Evolutionary conservation across 1,140 invertebrate species (phyloP), one percentile per base, ranked within the genome.

Genomic region (Papilio glaucus): DNA sequence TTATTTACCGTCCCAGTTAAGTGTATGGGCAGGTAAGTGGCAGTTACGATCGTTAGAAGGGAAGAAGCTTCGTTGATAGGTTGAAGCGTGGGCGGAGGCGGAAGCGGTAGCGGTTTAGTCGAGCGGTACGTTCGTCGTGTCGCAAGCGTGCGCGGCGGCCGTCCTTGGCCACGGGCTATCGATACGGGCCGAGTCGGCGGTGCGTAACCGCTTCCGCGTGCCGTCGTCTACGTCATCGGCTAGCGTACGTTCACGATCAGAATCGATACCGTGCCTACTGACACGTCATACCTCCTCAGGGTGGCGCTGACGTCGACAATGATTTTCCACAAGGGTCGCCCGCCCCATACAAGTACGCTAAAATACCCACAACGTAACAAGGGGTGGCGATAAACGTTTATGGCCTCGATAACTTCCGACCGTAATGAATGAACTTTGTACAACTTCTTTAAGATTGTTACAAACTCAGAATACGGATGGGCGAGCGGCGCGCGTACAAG

Each of bases 131-230:
- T 74, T 29, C 21, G 68, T 41, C 57, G 76, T 82, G 78, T 83
- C 74, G 82, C 79, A 83, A 85, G 70, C 77, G 74, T 62, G 62
- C 65, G 42, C 63, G 63, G 38, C 73, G 77, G 80, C 85, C 84
- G 88, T 86, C 88, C 88, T 88, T 87, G 86, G 85, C 86, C 82
- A 82, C 77, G 82, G 78, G 61, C 76, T 63, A 77, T 76, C 81
- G 77, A 77, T 73, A 72, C 83, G 70, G 71, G 79, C 73, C 79
- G 77, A 70, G 72, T 69, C 76, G 81, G 74, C 83, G 77, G 80
- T 80, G 79, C 85, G 85, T 85, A 83, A 82, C 85, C 75, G 81
- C 85, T 89, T 89, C 87, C 87, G 87, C 81, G 77, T 83, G 70
- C 81, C 75, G 38, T 38, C 73, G 24, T 6, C 62, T 78, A 74